These are phyloP conservation scores for Dryococelus australis DNA, from an alignment of 2,888 invertebrate genomes.

Conservation along the genomic window DNA sequence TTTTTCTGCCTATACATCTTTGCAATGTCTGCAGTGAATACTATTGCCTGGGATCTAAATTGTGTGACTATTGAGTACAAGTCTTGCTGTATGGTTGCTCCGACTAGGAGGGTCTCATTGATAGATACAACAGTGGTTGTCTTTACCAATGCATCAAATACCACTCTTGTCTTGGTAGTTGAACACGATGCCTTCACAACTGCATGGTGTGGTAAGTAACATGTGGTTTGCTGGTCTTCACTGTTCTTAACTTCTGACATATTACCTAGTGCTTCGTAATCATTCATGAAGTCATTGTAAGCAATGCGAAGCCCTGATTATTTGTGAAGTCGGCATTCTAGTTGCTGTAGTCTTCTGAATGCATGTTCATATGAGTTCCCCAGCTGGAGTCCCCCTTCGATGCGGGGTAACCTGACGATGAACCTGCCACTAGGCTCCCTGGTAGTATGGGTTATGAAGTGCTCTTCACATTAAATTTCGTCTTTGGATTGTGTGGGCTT, in stretches of 20 bases:
- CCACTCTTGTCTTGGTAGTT: too few relatives aligned
- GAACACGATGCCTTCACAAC: too few relatives aligned
- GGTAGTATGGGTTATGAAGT: neutral
- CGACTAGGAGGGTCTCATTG: too few relatives aligned
- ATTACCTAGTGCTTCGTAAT: neutral
- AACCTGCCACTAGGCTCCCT: neutral
- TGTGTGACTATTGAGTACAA: too few relatives aligned
- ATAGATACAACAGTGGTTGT: too few relatives aligned
- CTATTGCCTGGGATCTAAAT: too few relatives aligned
- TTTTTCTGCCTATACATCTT: too few relatives aligned
- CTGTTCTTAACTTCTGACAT: neutral
- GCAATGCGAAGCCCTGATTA: neutral
- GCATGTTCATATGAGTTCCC: neutral
- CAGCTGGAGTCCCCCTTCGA: neutral
- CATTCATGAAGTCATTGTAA: neutral
- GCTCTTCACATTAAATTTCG: neutral
- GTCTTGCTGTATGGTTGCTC: too few relatives aligned
- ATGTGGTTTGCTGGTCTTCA: neutral
- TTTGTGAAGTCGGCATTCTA: neutral
- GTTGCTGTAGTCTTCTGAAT: neutral
- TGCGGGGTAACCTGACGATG: neutral
- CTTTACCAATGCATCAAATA: too few relatives aligned
- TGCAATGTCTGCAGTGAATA: too few relatives aligned
- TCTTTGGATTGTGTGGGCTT: neutral
- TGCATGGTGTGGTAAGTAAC: neutral